Conservation (phyloP, 1,140 invertebrate species). For the Macrobrachium rosenbergii region DNA sequence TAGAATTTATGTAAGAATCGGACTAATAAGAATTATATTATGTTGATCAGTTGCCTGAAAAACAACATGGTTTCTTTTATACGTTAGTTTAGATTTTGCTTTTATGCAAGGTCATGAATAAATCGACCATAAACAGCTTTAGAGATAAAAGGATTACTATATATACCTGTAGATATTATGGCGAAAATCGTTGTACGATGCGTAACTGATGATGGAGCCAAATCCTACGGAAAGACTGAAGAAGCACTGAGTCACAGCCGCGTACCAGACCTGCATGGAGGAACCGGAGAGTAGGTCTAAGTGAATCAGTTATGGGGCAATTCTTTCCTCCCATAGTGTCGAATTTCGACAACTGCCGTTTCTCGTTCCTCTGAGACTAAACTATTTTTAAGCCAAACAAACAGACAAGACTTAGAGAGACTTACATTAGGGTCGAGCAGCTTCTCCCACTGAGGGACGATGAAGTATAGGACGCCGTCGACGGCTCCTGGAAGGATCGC, state of each 20-base stretch:
- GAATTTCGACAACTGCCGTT: neutral
- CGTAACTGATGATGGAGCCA: conserved; percentile 69
- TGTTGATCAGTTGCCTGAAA: too few species aligned
- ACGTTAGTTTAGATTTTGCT: too few species aligned
- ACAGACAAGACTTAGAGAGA: neutral
- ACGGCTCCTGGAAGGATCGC: conserved; percentile 81
- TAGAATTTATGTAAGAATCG: too few species aligned
- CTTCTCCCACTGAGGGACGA: conserved; percentile 80
- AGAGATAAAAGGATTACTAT: too few species aligned
- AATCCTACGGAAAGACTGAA: conserved; percentile 71
- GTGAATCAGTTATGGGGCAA: neutral
- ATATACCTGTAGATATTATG: conserved; percentile 72
- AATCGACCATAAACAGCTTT: too few species aligned
- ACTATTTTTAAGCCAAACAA: neutral
- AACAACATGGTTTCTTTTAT: too few species aligned
- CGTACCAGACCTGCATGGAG: conserved; percentile 69
- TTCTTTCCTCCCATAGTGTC: neutral
- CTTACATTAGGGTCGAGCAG: conserved; percentile 77
- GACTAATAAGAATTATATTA: too few species aligned
- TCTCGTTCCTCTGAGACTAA: too few species aligned
- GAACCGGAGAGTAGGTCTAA: neutral
- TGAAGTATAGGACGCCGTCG: conserved; percentile 82
- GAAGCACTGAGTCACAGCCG: conserved; percentile 70
- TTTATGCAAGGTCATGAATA: too few species aligned
- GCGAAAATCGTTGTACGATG: conserved; percentile 70